phyloP scores from a whole-genome alignment of 2,797 vertebrate genomes.

The Spinus pinus region DNA sequence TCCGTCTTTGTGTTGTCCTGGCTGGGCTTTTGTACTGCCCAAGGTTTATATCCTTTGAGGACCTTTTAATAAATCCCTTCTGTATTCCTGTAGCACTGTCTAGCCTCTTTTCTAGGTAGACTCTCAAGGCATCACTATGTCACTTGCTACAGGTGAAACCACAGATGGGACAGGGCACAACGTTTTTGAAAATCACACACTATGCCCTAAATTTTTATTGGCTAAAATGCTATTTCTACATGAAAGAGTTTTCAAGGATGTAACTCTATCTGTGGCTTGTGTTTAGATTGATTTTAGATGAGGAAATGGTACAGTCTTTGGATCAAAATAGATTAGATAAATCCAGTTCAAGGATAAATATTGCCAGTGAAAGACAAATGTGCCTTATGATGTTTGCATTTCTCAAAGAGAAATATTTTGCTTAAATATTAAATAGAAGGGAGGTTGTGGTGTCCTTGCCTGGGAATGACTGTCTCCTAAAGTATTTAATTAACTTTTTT shows the following conservation, averaged over 20 bases:
- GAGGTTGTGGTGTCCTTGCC: background rate
- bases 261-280: background rate
- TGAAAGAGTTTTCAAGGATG: background rate
- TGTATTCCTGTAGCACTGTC: background rate
- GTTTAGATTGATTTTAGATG: background rate
- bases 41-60: too few species aligned
- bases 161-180: background rate
- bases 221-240: background rate
- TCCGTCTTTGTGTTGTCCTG: fast-evolving
- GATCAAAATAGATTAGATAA: background rate
- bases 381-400: background rate
- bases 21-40: fast-evolving
- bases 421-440: background rate
- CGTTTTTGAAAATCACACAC: background rate
- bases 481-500: background rate
- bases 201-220: background rate
- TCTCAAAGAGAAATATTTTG: background rate
- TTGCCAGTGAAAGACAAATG: background rate
- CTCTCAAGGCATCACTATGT: background rate
- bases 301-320: background rate
- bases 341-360: background rate
- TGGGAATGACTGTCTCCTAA: background rate
- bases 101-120: background rate
- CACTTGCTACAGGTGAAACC: background rate
- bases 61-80: background rate